Evolutionary conservation across 2,113 vertebrate genomes (phyloP).

Genomic region (Myotis davidii): DNA sequence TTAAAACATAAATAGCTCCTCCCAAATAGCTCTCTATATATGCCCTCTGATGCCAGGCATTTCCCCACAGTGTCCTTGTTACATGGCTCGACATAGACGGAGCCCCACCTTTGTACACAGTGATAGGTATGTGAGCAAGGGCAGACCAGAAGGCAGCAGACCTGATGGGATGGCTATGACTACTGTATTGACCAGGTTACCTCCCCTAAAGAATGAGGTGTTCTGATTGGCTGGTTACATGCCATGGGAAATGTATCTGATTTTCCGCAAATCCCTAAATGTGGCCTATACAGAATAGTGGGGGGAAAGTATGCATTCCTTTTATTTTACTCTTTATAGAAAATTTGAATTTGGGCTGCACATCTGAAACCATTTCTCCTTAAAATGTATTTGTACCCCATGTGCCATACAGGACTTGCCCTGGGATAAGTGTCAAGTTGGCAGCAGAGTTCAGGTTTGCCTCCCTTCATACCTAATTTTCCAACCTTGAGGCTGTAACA

Average conservation of each 20-base stretch:
- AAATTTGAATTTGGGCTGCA: not conserved
- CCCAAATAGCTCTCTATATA: conserved; percentile 74
- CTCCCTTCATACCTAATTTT: not conserved
- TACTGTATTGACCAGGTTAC: conserved; percentile 49
- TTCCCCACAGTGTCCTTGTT: conserved; percentile 54
- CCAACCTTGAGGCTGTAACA: not conserved
- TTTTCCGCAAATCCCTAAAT: not conserved
- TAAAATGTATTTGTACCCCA: not conserved
- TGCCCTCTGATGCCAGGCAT: conserved; percentile 77
- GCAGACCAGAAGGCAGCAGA: conserved; percentile 49
- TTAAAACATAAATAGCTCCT: conserved; percentile 85
- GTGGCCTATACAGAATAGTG: not conserved
- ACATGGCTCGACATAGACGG: conserved; percentile 82
- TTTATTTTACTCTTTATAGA: not conserved
- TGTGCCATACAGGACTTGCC: not conserved
- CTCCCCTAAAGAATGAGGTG: conserved; percentile 44
- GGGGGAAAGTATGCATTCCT: not conserved
- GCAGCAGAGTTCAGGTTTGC: not conserved
- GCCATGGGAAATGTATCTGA: conserved; percentile 24
- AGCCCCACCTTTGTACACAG: conserved; percentile 77
- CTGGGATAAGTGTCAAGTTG: not conserved
- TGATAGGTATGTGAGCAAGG: conserved; percentile 52
- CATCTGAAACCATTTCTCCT: not conserved
- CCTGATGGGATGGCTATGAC: not conserved
- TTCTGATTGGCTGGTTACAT: conserved; percentile 68